Conservation (phyloP, 2,888 invertebrate genomes). For the Ornithoptera alexandrae region DNA sequence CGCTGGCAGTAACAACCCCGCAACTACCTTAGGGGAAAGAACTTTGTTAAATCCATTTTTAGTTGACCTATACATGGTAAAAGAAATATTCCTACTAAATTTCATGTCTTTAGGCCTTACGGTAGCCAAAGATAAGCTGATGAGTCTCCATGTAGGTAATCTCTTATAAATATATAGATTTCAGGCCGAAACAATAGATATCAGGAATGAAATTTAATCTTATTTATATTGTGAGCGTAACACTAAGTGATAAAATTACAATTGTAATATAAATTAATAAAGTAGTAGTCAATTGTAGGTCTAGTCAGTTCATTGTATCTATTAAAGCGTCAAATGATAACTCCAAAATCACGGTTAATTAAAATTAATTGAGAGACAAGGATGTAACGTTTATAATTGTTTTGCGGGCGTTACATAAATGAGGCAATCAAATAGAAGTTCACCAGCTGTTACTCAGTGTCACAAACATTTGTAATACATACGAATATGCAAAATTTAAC, state of each 20-base stretch:
- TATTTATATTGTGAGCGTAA: not conserved
- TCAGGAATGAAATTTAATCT: not conserved
- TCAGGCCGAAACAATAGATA: not conserved
- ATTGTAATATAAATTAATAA: not conserved
- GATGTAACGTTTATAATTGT: conserved; percentile 7
- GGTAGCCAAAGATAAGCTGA: no score
- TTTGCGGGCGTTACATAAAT: not conserved
- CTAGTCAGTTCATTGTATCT: conserved; percentile 8
- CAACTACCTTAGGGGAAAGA: no score
- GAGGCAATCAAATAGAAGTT: not conserved
- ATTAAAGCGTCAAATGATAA: conserved; percentile 14
- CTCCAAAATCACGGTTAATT: conserved; percentile 18
- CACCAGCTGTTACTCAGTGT: not conserved
- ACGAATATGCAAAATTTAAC: conserved; percentile 17
- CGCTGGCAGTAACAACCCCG: no score
- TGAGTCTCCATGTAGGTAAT: no score
- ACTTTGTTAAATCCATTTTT: no score
- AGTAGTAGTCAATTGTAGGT: conserved; percentile 2
- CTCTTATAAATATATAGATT: no score
- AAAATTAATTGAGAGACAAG: conserved; percentile 8
- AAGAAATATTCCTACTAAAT: no score
- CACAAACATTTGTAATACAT: conserved; percentile 43
- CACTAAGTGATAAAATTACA: not conserved
- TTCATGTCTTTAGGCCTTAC: no score
- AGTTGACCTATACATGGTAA: no score